A percentile compares a stretch with the other conserved stretches of the same genome.
Conservation (phyloP, 2,797 vertebrate genomes). For the Sarcoramphus papa region DNA sequence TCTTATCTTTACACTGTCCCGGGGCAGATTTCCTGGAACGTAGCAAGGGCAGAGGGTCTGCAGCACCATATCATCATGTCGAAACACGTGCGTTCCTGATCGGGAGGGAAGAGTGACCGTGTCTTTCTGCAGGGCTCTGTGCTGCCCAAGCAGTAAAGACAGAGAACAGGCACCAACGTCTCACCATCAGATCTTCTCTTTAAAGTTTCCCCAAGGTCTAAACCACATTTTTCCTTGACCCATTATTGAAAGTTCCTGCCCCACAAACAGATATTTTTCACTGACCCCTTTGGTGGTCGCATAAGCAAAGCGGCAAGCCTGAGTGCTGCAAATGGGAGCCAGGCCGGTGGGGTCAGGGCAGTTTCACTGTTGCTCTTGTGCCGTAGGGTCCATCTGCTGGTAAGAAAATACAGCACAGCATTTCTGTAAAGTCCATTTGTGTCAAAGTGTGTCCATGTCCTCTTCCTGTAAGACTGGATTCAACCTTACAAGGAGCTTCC, state of each 20-base stretch:
- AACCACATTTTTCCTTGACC: background rate
- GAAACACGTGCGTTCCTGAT: accelerated
- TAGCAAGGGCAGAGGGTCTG: background rate
- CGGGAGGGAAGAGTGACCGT: background rate
- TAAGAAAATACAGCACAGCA: background rate
- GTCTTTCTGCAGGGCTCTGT: background rate
- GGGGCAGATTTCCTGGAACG: background rate
- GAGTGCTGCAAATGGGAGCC: background rate
- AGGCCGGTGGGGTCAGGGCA: background rate
- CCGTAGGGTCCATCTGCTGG: conserved; percentile 45
- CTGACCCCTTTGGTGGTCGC: background rate
- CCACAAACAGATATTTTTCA: background rate
- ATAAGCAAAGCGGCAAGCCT: background rate
- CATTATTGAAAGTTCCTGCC: background rate
- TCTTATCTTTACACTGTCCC: background rate
- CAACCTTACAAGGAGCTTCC: background rate
- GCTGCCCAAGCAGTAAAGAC: background rate
- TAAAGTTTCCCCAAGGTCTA: background rate
- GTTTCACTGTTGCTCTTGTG: background rate
- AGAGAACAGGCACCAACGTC: background rate
- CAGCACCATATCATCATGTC: background rate
- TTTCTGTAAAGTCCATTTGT: background rate
- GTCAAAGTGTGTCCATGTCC: background rate
- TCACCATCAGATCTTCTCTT: background rate
- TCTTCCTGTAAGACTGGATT: background rate